A percentile compares a stretch with the other conserved stretches of the same genome.
These are phyloP conservation scores for Ardeotis arabs DNA, from an alignment of 2,113 vertebrate species.

Conservation along the genomic window DNA sequence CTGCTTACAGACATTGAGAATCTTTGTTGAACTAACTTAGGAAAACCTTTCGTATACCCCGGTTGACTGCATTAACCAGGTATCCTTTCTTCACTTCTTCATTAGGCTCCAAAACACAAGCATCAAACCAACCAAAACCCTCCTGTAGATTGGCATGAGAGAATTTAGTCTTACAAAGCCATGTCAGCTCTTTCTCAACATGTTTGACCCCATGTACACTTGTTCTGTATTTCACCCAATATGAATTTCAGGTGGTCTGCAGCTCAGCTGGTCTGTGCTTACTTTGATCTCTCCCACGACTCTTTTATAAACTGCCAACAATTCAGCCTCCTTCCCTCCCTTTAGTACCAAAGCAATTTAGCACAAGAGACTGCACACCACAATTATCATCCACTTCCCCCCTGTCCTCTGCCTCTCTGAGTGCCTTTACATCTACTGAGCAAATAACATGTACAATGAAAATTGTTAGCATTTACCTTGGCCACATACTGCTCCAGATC, in stretches of 20 bases:
- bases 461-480: background rate
- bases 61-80: background rate
- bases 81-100: background rate
- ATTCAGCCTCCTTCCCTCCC: background rate
- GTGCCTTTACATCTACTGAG: background rate
- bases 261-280: background rate
- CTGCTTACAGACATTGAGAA: background rate
- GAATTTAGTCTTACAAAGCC: background rate
- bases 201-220: background rate
- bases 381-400: background rate
- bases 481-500: background rate
- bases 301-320: background rate
- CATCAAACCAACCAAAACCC: background rate
- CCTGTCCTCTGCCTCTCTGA: rapidly evolving
- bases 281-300: background rate
- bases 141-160: background rate
- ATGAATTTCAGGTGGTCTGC: background rate
- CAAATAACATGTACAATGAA: background rate
- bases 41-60: background rate
- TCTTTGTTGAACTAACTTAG: background rate
- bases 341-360: background rate
- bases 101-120: background rate
- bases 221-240: background rate
- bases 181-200: background rate
- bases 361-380: background rate